phyloP scores from a whole-genome alignment of 64 coral and sea anemone genomes.

The Catalaphyllia jardinei region DNA sequence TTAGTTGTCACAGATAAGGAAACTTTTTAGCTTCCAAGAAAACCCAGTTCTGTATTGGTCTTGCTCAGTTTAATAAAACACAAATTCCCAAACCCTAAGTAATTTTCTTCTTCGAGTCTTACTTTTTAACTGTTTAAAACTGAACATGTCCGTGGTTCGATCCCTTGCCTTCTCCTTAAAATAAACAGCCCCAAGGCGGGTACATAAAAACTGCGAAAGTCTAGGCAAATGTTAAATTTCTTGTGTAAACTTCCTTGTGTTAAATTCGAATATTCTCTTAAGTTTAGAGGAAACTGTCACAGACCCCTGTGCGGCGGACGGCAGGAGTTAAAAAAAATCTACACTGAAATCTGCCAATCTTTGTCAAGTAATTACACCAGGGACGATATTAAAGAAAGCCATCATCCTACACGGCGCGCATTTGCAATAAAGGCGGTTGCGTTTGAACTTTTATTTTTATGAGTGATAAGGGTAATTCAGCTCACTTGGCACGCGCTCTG shows the following conservation, averaged over 20 bases:
- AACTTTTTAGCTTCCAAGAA: slow-evolving; percentile 1
- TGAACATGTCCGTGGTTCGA: not conserved
- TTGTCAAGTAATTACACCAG: slow-evolving; percentile 38
- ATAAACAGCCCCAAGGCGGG: slow-evolving; percentile 15
- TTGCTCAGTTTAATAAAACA: not conserved
- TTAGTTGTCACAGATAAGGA: not conserved
- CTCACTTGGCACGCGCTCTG: slow-evolving; percentile 33
- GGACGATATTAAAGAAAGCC: slow-evolving; percentile 61
- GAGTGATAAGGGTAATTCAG: slow-evolving; percentile 30
- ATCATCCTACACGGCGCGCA: slow-evolving; percentile 16
- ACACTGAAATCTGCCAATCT: slow-evolving; percentile 34
- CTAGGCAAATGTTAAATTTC: not conserved
- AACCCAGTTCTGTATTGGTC: not conserved
- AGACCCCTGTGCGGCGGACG: not conserved
- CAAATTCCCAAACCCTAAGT: not conserved
- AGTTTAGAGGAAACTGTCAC: not conserved
- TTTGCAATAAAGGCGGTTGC: slow-evolving; percentile 61
- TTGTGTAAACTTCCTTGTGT: slow-evolving; percentile 18
- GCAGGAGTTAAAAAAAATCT: not conserved
- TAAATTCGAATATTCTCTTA: not conserved
- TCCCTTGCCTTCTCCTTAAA: not conserved
- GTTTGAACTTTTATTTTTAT: slow-evolving; percentile 55
- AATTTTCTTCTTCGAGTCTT: not conserved
- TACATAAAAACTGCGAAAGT: slow-evolving; percentile 10
- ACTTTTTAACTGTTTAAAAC: not conserved